Conservation (phyloP, 2,797 vertebrate species). For the Typhlichthys subterraneus region DNA sequence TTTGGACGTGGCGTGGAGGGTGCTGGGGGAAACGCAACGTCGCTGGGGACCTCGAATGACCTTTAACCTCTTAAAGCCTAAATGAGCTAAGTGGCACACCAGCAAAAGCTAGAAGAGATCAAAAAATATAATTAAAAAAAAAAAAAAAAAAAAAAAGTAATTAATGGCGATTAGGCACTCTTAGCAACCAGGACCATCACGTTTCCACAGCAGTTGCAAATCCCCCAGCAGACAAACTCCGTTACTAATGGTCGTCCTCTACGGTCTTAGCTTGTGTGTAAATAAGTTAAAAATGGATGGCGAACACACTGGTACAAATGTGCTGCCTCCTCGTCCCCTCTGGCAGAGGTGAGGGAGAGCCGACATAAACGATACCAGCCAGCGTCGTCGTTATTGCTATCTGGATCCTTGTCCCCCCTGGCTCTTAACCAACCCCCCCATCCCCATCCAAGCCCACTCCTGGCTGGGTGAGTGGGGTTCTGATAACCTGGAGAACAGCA, state of each 20-base stretch:
- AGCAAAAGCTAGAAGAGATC: constrained; percentile 36
- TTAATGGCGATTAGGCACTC: constrained; percentile 24
- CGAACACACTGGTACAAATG: background rate
- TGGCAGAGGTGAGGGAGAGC: constrained; percentile 10
- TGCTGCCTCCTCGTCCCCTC: background rate
- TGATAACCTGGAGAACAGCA: constrained; percentile 25
- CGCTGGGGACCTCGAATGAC: constrained; percentile 43
- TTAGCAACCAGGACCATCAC: background rate
- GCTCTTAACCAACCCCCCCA: constrained; percentile 37
- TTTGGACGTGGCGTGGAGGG: constrained; percentile 47
- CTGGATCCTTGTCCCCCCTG: constrained; percentile 34
- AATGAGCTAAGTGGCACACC: constrained; percentile 52
- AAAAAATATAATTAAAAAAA: constrained; percentile 17
- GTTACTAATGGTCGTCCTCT: background rate
- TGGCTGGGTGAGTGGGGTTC: constrained; percentile 42
- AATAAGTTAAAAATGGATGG: too few species aligned
- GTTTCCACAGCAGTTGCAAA: constrained; percentile 17
- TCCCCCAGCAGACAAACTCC: constrained; percentile 3
- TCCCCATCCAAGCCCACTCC: background rate
- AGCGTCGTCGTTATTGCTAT: constrained; percentile 53
- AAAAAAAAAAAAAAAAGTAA: background rate
- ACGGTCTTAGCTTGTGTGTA: background rate
- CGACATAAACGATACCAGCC: constrained; percentile 42
- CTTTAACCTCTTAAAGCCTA: constrained; percentile 42
- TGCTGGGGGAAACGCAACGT: constrained; percentile 19